Base-by-base conservation (phyloP, 2,113 vertebrate genomes). In the Apodemus sylvaticus region DNA sequence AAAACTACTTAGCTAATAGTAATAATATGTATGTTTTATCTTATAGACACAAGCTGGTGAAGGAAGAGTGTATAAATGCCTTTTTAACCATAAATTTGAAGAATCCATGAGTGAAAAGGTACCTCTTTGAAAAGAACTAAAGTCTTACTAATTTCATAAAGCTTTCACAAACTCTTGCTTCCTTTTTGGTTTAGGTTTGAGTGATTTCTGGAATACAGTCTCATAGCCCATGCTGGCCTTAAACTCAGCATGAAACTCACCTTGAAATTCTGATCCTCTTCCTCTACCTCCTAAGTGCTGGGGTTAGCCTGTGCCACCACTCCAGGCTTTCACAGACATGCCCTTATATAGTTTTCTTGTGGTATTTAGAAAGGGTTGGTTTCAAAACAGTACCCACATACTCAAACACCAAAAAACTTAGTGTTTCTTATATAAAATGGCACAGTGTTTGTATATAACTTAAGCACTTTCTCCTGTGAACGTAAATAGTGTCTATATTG, bases 11-110 rank as follows among this genome's bases (percentile, higher is more conserved):
- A 85, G 31, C 60, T 34, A 71, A 82, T 73, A 70, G 45, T 77
- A 42, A 85, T 77, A 87, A 73, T 91, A 64, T 96, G n/a, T 48
- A 29, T 97, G 22, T 97, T 98, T 90, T 97, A 19, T 97, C 96
- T 97, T 97, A 81, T 97, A 99, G 99, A 99, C 98, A 83, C 99
- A 99, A 94, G 99, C 99, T 91, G 99, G 99, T 86, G 99, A 99
- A 98, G 99, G 99, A 34, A 98, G 99, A 97, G 99, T 99, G 42
- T 99, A 99, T 98, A 99, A 99, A 97, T 99, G 99, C 98, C 99
- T 99, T 94, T 99, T 99, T 97, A 99, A 99, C 96, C 99, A 99
- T 98, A 99, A 99, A 98, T 99, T 99, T 98, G 99, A 99, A 98
- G 99, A 99, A 92, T 99, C 99, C 60, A 99, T 99, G 99, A 99